Evolutionary conservation across 2,113 vertebrate species (phyloP), one percentile per base, ranked within the genome.

Genomic region (Pterocles gutturalis): DNA sequence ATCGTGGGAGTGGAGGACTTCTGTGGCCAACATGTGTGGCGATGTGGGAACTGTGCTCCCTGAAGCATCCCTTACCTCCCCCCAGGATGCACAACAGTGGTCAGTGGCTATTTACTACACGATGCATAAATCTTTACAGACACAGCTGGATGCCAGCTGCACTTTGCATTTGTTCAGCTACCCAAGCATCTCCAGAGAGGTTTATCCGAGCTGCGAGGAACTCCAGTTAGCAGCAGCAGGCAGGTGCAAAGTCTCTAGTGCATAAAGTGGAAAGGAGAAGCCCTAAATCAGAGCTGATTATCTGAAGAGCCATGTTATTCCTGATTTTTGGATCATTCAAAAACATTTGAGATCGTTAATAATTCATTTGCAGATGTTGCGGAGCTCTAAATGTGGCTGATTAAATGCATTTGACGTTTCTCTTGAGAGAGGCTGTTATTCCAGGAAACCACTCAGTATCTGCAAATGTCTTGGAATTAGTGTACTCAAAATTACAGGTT

Each of bases 351-450:
- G 86, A 53, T 70, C 0, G 1, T 97, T 97, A 97, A 97, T 98
- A 94, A 97, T 97, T 97, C 82, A 97, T 96, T 87, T 91, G 87
- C 66, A 96, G 95, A 95, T 89, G 71, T 65, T 91, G 72, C 87
- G 88, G 91, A 90, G 61, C 93, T 93, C 92, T 94, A 94, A 97
- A 96, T 89, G 78, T 91, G 96, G 83, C 92, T 96, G 95, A 97
- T 97, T 95, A 97, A 97, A 96, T 87, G 95, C 64, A 55, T 93
- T 89, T 97, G 95, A 83, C n/a, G 7, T 93, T 95, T 83, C 96
- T 95, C 91, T 73, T 69, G 95, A 96, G 94, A 94, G 80, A 96
- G 69, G 45, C 71, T 91, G 72, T 97, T 96, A 95, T 89, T 94
- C 82, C 96, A 93, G 88, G 95, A 95, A 97, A 92, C 78, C 78